These are phyloP conservation scores for Nothura maculosa DNA, from an alignment of 2,797 vertebrate species.

Conservation along the genomic window DNA sequence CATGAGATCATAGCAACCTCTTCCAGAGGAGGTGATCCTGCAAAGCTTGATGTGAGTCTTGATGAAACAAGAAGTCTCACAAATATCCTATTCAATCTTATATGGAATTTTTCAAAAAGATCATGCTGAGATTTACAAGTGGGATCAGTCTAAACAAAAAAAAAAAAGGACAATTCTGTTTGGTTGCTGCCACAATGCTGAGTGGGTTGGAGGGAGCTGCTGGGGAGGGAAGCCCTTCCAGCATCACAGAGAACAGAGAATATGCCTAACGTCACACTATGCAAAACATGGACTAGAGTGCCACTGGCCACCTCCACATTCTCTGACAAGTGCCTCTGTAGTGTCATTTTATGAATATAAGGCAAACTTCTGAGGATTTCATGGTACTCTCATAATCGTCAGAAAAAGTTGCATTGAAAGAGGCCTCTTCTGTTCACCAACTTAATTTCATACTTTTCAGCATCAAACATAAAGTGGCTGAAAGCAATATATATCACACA, in stretches of 20 bases:
- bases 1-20: background rate
- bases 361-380: background rate
- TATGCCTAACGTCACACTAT: background rate
- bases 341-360: background rate
- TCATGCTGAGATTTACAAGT: background rate
- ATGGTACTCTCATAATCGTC: background rate
- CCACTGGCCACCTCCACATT: rapidly evolving
- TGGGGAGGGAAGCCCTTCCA: background rate
- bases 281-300: background rate
- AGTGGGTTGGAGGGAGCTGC: background rate
- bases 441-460: background rate
- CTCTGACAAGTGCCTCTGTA: background rate
- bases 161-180: background rate
- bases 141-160: background rate
- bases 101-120: background rate
- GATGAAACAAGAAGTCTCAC: background rate
- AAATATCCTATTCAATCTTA: background rate
- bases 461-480: background rate
- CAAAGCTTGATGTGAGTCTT: background rate
- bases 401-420: background rate
- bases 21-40: background rate
- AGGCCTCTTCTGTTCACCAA: background rate
- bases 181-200: background rate
- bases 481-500: background rate
- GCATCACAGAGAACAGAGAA: background rate